These are phyloP conservation scores for Gymnoscopelus microlampas DNA, from an alignment of 2,797 vertebrate species.

Conservation along the genomic window DNA sequence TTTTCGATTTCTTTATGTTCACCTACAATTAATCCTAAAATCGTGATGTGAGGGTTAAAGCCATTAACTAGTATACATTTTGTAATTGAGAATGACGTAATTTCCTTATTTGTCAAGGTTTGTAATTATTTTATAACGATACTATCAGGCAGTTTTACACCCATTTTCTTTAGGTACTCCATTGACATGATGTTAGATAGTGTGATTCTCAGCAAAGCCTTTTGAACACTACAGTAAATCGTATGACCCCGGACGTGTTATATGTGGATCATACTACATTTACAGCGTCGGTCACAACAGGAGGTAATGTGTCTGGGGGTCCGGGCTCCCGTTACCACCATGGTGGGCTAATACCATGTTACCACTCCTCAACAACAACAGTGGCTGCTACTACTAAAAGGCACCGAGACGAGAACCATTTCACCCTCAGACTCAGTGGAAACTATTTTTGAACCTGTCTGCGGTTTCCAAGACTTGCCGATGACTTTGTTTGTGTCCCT, in stretches of 20 bases:
- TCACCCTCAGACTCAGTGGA: too few relatives aligned
- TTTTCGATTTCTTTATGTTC: too few relatives aligned
- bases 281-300: slow-evolving; percentile 58
- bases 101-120: too few relatives aligned
- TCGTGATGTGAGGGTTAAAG: too few relatives aligned
- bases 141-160: too few relatives aligned
- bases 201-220: slow-evolving; percentile 50
- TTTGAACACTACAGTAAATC: slow-evolving; percentile 41
- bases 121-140: too few relatives aligned
- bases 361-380: slow-evolving; percentile 45
- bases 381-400: slow-evolving; percentile 32
- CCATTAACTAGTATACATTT: too few relatives aligned
- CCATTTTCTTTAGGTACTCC: slow-evolving; percentile 5
- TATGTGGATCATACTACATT: slow-evolving; percentile 55
- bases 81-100: too few relatives aligned
- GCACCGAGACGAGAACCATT: too few relatives aligned
- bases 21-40: too few relatives aligned
- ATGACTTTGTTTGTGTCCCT: slow-evolving; percentile 74
- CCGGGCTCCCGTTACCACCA: slow-evolving; percentile 52
- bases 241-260: slow-evolving; percentile 36
- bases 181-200: slow-evolving; percentile 33
- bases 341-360: slow-evolving; percentile 54
- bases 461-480: slow-evolving; percentile 40
- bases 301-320: slow-evolving; percentile 27
- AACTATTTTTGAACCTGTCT: slow-evolving; percentile 56